These are phyloP conservation scores for Gallirallus australis DNA, from an alignment of 2,797 vertebrate genomes.

Conservation along the genomic window DNA sequence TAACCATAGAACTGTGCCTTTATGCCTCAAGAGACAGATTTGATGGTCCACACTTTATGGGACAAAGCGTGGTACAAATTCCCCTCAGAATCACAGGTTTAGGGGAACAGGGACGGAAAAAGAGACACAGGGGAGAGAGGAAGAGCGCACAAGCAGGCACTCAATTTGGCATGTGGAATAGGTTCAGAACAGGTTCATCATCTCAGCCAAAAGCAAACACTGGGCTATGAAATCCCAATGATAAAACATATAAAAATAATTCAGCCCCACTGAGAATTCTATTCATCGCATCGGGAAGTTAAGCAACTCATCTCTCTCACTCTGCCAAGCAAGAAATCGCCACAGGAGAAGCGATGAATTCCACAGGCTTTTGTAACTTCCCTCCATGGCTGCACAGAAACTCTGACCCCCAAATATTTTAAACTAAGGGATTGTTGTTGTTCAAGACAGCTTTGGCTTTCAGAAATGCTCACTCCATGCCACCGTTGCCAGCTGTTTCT, in stretches of 20 bases:
- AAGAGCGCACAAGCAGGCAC: rapidly evolving
- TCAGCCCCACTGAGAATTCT: not conserved
- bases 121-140: rapidly evolving
- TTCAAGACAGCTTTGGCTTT: not conserved
- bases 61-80: not conserved
- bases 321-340: constrained; percentile 25
- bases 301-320: not conserved
- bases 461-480: not conserved
- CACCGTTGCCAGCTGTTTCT: not conserved
- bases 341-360: not conserved
- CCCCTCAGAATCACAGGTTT: not conserved
- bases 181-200: not conserved
- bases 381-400: not conserved
- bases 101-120: not conserved
- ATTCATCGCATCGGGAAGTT: not conserved
- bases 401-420: not conserved
- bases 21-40: not conserved
- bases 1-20: not conserved
- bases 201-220: not conserved
- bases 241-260: constrained; percentile 17
- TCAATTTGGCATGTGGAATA: not conserved
- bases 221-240: not conserved
- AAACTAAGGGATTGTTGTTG: not conserved
- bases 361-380: not conserved
- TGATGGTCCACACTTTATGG: not conserved